These are phyloP conservation scores for Ceyx erithaca DNA, from an alignment of 2,797 vertebrate species.

Conservation along the genomic window DNA sequence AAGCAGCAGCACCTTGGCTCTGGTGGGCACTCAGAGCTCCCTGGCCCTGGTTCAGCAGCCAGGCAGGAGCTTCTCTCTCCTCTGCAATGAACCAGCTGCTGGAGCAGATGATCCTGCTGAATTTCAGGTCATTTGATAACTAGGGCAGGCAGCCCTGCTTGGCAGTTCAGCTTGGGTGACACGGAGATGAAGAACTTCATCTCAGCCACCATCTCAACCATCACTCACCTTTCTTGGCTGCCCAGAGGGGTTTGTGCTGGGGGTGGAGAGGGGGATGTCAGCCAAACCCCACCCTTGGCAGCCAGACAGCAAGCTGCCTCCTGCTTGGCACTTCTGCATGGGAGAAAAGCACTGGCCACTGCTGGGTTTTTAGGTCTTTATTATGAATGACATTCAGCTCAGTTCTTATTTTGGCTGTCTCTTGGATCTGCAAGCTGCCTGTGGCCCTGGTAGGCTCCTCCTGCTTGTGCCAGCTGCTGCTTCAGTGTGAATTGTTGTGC, in stretches of 20 bases:
- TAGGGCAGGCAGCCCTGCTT: slow-evolving; percentile 34
- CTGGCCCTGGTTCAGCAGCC: background rate
- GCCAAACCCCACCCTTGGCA: background rate
- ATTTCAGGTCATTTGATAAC: slow-evolving; percentile 74
- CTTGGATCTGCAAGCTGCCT: background rate
- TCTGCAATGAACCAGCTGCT: slow-evolving; percentile 45
- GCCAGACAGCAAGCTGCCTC: background rate
- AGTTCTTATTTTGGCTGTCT: background rate
- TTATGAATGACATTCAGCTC: background rate
- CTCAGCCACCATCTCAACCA: background rate
- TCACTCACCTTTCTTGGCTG: background rate
- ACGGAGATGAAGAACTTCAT: background rate
- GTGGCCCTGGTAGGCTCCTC: background rate
- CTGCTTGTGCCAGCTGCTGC: background rate
- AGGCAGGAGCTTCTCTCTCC: background rate
- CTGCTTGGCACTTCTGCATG: background rate
- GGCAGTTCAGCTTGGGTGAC: slow-evolving; percentile 54
- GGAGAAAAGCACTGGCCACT: rapidly evolving
- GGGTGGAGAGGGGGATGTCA: background rate
- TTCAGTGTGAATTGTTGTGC: background rate
- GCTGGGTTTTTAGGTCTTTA: background rate
- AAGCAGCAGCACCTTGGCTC: background rate
- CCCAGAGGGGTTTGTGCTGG: background rate
- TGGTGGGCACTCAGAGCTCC: background rate
- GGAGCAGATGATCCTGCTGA: slow-evolving; percentile 27